Evolutionary conservation across 2,888 invertebrate genomes (phyloP), one percentile per base, ranked within the genome.

Genomic region (Phlogophora meticulosa): DNA sequence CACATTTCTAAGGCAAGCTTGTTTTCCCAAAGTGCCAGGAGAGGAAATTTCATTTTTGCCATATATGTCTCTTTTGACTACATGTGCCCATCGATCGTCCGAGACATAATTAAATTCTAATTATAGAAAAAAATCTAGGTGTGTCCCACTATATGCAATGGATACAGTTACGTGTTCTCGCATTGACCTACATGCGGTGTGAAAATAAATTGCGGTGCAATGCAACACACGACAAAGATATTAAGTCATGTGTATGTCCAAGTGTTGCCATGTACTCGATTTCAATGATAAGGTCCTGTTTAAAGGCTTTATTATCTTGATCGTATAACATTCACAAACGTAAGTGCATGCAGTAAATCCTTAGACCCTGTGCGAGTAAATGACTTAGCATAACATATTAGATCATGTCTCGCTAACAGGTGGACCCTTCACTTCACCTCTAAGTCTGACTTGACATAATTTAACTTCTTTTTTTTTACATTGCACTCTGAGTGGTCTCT

Each of bases 131-230:
- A 78, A 76, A 87, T 79, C 88, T 84, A 88, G 89, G 89, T 84
- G 89, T 89, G 90, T 88, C 89, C 85, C 86, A 87, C 86, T 82
- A 84, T 89, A 85, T 89, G 85, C 86, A 89, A 85, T 82, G 74
- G 82, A 85, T 83, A 85, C 74, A 83, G 79, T 83, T 87, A 85
- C 84, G 85, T 82, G 83, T 78, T 84, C 83, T 91, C 82, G 90
- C 94, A 95, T 93, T 95, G 95, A 95, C 95, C 95, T 85, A 95
- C 94, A 93, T 94, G 88, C 88, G 81, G 87, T 82, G 88, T 88
- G 88, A 90, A 92, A 92, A 93, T 92, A 91, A 91, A 93, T 89
- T 84, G 85, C 86, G 72, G 80, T 81, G 81, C 85, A 86, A 81
- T 79, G 66, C 72, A 81, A 82, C 79, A 77, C 85, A 85, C 81